phyloP scores from a whole-genome alignment of 2,797 vertebrate genomes.

The Bufotes viridis region DNA sequence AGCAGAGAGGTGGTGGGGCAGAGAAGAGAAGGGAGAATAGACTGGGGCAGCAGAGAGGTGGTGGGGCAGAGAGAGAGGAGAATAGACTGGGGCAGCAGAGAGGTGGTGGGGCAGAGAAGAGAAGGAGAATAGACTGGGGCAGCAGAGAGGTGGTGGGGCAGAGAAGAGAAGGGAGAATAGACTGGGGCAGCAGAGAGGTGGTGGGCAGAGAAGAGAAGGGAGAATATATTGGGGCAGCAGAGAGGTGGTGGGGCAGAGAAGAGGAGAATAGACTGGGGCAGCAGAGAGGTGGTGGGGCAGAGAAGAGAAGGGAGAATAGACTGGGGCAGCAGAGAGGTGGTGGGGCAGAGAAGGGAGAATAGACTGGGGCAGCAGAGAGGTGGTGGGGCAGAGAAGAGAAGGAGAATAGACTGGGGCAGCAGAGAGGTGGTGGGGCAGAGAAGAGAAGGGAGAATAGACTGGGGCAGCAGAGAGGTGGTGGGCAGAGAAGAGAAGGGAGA shows the following conservation, averaged over 20 bases:
- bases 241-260: neutral
- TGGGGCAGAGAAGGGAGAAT: neutral
- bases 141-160: neutral
- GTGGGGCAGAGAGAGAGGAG: neutral
- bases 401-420: neutral
- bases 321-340: neutral
- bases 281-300: too few relatives aligned
- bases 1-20: too few relatives aligned
- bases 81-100: neutral
- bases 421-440: neutral
- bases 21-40: rapidly evolving
- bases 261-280: neutral
- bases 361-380: neutral
- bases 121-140: neutral
- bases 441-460: neutral
- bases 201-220: too few relatives aligned
- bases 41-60: neutral
- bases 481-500: neutral
- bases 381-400: too few relatives aligned
- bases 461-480: neutral
- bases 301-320: neutral
- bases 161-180: neutral
- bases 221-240: neutral
- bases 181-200: too few relatives aligned
- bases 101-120: neutral